Conservation (phyloP, 2,888 invertebrate genomes). For the Meandrusa payeni region DNA sequence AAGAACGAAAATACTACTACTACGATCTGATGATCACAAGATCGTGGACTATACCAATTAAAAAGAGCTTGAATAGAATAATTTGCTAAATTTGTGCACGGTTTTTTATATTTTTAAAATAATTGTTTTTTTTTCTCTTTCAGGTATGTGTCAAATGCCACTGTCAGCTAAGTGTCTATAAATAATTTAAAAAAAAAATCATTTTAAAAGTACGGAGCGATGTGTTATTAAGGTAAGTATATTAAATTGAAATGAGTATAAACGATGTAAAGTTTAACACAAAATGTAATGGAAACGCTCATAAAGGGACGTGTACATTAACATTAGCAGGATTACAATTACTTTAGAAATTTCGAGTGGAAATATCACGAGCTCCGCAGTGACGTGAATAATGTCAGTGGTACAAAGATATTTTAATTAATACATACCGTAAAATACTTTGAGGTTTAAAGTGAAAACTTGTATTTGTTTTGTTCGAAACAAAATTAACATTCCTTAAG, state of each 20-base stretch:
- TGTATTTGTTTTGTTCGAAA: too few relatives aligned
- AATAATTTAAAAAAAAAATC: background rate
- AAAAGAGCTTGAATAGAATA: too few relatives aligned
- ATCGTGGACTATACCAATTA: too few relatives aligned
- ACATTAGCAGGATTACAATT: slow-evolving; percentile 1
- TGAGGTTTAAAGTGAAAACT: too few relatives aligned
- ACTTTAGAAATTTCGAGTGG: background rate
- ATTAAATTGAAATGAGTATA: background rate
- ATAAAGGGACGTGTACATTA: background rate
- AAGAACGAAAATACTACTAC: too few relatives aligned
- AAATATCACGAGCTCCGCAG: background rate
- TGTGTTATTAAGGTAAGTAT: background rate
- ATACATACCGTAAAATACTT: background rate
- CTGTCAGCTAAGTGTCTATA: background rate
- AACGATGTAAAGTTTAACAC: background rate
- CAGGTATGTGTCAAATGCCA: slow-evolving; percentile 1
- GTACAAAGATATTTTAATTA: slow-evolving; percentile 1
- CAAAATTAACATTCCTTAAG: too few relatives aligned
- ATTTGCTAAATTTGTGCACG: too few relatives aligned
- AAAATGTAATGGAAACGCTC: background rate
- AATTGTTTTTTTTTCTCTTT: background rate
- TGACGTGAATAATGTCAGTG: slow-evolving; percentile 3
- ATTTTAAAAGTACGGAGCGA: background rate
- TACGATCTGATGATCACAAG: too few relatives aligned
- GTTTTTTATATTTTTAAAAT: too few relatives aligned